Evolutionary conservation across 2,113 vertebrate species (phyloP), one percentile per base, ranked within the genome.

Genomic region (Eurystomus gularis): DNA sequence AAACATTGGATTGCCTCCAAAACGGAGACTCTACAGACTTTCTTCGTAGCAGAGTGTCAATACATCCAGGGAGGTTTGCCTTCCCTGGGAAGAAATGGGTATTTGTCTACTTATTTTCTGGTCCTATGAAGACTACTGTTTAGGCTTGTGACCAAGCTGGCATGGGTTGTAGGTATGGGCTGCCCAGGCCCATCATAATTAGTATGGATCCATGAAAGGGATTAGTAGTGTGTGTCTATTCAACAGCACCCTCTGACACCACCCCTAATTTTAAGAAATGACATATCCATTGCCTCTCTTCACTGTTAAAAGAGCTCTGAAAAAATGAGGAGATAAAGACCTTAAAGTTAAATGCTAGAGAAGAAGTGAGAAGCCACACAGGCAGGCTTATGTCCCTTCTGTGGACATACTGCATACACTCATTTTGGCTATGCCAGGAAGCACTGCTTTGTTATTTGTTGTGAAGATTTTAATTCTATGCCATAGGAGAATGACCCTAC

Each of bases 1-100:
- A 96, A 97, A 96, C 89, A 95, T 57, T 96, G 97, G 96, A 94
- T 35, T 58, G 37, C 68, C 72, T 97, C 94, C 95, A 97, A 95
- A 94, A 69, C 3, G 3, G 94, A 96, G 92, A 58, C 49, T 93
- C 69, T 87, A 46, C 80, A 88, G 89, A 94, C 89, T 96, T 93
- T 93, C 66, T 92, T 95, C 93, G 65, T 12, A 86, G 96, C 44
- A 70, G 37, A 82, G n/a, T 58, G 60, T 68, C 87, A 95, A 70
- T 94, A 80, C 66, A 86, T 46, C 64, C 77, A 84, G 88, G 77
- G 90, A 93, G 54, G 65, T 95, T 93, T 95, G 88, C 64, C 64
- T 91, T 94, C 40, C 83, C 81, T 79, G 75, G 86, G 90, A 97
- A 97, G 86, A 94, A 96, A 91, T 6, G 21, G 42, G 61, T 81